A percentile compares a stretch with the other conserved stretches of the same genome.
These are phyloP conservation scores for Cercopithecus mitis DNA, from an alignment of 2,797 vertebrate species.

Conservation along the genomic window DNA sequence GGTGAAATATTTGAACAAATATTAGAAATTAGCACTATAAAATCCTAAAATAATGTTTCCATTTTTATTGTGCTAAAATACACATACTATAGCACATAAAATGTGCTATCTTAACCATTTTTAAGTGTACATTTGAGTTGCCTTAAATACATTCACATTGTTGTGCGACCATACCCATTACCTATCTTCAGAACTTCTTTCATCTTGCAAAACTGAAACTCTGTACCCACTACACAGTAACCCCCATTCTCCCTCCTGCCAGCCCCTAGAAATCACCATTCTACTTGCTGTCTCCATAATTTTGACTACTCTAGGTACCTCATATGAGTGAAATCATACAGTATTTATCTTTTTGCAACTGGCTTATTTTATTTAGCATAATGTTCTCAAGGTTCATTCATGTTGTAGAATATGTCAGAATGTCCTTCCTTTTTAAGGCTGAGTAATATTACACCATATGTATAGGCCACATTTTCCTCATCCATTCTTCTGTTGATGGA, in stretches of 20 bases:
- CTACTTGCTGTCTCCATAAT: not conserved
- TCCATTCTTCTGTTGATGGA: not conserved
- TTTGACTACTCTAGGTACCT: not conserved
- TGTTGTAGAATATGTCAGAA: not conserved
- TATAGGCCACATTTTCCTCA: not conserved
- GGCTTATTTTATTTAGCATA: not conserved
- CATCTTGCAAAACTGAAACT: not conserved
- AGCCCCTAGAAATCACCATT: not conserved
- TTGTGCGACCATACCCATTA: not conserved
- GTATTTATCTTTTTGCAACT: not conserved
- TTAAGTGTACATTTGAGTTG: not conserved
- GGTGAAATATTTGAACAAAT: conserved; percentile 18
- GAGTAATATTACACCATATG: not conserved
- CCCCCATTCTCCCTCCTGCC: not conserved
- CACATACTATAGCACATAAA: not conserved
- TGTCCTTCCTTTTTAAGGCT: not conserved
- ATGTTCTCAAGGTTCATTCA: not conserved
- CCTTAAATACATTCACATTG: not conserved
- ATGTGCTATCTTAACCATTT: not conserved
- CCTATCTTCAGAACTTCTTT: not conserved
- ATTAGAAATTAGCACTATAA: conserved; percentile 16
- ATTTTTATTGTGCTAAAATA: not conserved
- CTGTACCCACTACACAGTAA: not conserved
- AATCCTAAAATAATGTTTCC: not conserved
- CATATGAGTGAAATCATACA: not conserved